phyloP scores from a whole-genome alignment of 2,888 invertebrate species.

The Leptogaster cylindrica region DNA sequence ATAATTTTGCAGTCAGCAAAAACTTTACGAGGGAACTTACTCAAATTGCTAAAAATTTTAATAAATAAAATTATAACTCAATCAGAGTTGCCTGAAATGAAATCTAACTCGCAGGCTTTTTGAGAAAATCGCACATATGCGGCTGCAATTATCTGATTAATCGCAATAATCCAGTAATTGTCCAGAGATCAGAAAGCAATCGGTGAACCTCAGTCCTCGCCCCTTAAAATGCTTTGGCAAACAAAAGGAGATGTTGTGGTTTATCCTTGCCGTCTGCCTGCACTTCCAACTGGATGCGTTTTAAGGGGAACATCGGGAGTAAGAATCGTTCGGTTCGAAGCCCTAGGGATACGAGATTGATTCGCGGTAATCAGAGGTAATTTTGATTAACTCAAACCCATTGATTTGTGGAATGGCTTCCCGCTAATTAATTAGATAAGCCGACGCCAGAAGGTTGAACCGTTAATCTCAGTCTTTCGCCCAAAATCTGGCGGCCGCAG shows the following conservation, averaged over 20 bases:
- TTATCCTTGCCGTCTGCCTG: too few species aligned
- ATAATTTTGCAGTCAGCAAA: too few species aligned
- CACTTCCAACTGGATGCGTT: background rate
- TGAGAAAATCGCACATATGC: too few species aligned
- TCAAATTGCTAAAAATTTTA: too few species aligned
- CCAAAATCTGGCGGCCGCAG: too few species aligned
- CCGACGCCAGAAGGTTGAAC: background rate
- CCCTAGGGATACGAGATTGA: slow-evolving; percentile 23
- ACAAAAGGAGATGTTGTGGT: background rate
- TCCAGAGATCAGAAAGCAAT: slow-evolving; percentile 32
- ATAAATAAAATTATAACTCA: too few species aligned
- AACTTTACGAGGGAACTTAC: too few species aligned
- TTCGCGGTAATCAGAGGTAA: slow-evolving; percentile 15
- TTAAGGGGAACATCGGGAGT: slow-evolving; percentile 22
- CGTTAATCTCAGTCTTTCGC: background rate
- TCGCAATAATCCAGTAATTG: slow-evolving; percentile 14
- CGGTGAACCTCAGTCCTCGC: slow-evolving; percentile 1
- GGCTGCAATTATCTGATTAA: slow-evolving; percentile 12
- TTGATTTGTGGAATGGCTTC: slow-evolving; percentile 3
- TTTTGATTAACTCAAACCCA: slow-evolving; percentile 33
- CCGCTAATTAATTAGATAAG: slow-evolving; percentile 31
- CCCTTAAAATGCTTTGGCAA: background rate
- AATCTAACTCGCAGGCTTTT: too few species aligned
- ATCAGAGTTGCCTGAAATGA: too few species aligned
- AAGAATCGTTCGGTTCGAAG: slow-evolving; percentile 2